Conservation (phyloP, 2,113 vertebrate species). For the Channa maculata region DNA sequence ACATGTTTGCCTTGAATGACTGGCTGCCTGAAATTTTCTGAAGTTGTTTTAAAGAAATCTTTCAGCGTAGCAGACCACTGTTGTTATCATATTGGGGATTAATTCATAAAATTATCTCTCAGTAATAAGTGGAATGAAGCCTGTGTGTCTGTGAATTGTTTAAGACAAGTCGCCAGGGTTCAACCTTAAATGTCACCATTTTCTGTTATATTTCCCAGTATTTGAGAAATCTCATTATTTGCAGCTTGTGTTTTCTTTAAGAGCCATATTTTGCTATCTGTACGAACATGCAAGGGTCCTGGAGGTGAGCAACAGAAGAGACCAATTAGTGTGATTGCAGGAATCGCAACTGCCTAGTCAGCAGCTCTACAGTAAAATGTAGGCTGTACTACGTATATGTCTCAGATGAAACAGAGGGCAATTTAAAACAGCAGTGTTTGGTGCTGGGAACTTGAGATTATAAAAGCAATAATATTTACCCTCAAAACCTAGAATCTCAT, state of each 20-base stretch:
- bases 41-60: slow-evolving; percentile 77
- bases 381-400: slow-evolving; percentile 49
- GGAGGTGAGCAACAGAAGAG: slow-evolving; percentile 82
- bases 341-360: slow-evolving; percentile 80
- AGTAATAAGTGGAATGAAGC: slow-evolving; percentile 75
- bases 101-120: slow-evolving; percentile 79
- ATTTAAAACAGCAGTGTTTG: slow-evolving; percentile 67
- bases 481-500: slow-evolving; percentile 11
- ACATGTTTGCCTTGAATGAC: slow-evolving; percentile 82
- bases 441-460: slow-evolving; percentile 33
- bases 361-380: slow-evolving; percentile 74
- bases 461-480: slow-evolving; percentile 27
- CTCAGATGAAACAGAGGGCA: slow-evolving; percentile 55
- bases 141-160: slow-evolving; percentile 74
- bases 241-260: slow-evolving; percentile 82
- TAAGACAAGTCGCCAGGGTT: slow-evolving; percentile 80
- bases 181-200: slow-evolving; percentile 86
- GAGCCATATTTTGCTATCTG: slow-evolving; percentile 84
- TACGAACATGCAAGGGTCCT: slow-evolving; percentile 82
- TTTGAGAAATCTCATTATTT: slow-evolving; percentile 86
- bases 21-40: slow-evolving; percentile 74
- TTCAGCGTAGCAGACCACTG: slow-evolving; percentile 61
- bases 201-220: slow-evolving; percentile 82
- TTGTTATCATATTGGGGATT: slow-evolving; percentile 71
- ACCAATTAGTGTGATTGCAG: slow-evolving; percentile 86